Evolutionary conservation across 2,888 invertebrate species (phyloP).

Genomic region (Oeneis ivallda): DNA sequence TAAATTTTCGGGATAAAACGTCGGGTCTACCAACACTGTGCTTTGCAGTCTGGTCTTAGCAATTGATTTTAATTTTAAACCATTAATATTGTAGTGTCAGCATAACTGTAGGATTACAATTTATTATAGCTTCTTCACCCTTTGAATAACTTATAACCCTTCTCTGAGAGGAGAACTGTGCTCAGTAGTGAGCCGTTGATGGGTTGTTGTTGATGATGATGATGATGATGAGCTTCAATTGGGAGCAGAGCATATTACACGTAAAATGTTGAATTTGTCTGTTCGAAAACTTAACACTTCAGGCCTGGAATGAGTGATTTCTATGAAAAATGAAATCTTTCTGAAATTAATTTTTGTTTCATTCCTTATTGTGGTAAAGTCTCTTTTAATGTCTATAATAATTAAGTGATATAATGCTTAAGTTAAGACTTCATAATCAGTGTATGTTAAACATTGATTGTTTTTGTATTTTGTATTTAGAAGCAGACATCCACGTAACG

Average conservation of each 20-base stretch:
- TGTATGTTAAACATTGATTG: conserved; percentile 67
- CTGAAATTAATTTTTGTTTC: conserved; percentile 66
- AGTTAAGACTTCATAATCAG: conserved; percentile 76
- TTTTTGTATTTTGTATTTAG: conserved; percentile 52
- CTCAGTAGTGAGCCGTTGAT: no score
- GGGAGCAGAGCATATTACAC: not conserved
- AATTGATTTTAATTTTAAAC: no score
- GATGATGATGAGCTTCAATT: not conserved
- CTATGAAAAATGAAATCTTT: conserved; percentile 56
- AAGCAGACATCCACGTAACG: conserved; percentile 64
- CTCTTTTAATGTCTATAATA: conserved; percentile 73
- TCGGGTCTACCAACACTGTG: no score
- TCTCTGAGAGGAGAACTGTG: no score
- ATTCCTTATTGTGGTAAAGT: conserved; percentile 80
- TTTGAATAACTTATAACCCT: no score
- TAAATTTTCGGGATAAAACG: no score
- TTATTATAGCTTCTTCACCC: no score
- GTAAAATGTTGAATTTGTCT: not conserved
- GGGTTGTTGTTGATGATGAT: no score
- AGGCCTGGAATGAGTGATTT: conserved; percentile 55
- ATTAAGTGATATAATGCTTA: conserved; percentile 67
- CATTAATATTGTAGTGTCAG: no score
- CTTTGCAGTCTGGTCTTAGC: no score
- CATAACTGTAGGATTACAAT: no score
- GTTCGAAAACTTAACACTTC: not conserved